Percentiles rank a stretch among this genome's conserved stretches.
phyloP scores from a whole-genome alignment of 2,888 invertebrate genomes.

The Drosophila merina region DNA sequence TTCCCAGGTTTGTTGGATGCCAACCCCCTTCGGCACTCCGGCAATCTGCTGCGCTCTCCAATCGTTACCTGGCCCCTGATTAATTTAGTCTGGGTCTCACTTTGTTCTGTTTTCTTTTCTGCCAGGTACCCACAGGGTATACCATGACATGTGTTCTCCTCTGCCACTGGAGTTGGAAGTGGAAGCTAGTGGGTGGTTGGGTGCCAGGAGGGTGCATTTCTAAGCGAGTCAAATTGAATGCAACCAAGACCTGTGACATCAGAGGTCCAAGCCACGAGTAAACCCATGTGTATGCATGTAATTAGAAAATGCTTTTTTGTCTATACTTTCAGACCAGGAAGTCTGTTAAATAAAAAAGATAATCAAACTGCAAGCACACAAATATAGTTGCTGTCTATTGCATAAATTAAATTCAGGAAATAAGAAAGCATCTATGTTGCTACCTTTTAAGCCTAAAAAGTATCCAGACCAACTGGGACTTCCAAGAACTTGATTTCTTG shows the following conservation, averaged over 20 bases:
- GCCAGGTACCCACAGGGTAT: constrained; percentile 34
- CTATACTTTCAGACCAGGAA: constrained; percentile 17
- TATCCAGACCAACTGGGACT: not conserved
- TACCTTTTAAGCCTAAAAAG: not conserved
- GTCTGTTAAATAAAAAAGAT: constrained; percentile 5
- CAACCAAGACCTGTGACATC: constrained; percentile 34
- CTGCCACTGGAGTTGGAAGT: constrained; percentile 3
- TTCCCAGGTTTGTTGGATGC: constrained; percentile 7
- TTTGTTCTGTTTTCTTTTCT: constrained; percentile 42
- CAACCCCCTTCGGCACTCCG: constrained; percentile 37
- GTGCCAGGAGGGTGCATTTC: constrained; percentile 23
- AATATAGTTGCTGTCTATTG: not conserved
- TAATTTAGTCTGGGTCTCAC: constrained; percentile 47
- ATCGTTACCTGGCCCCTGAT: constrained; percentile 45
- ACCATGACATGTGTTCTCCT: constrained; percentile 37
- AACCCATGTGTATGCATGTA: constrained; percentile 13
- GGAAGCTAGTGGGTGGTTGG: constrained; percentile 4
- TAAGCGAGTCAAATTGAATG: constrained; percentile 41
- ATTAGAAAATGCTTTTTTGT: constrained; percentile 28
- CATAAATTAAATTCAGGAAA: not conserved
- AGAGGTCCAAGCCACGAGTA: constrained; percentile 16
- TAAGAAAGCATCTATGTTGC: not conserved
- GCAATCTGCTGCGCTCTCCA: constrained; percentile 30
- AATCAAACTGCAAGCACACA: not conserved
- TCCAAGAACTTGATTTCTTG: not conserved